Evolutionary conservation across 2,888 invertebrate species (phyloP).

Genomic region (Lycocerus yunnanus): DNA sequence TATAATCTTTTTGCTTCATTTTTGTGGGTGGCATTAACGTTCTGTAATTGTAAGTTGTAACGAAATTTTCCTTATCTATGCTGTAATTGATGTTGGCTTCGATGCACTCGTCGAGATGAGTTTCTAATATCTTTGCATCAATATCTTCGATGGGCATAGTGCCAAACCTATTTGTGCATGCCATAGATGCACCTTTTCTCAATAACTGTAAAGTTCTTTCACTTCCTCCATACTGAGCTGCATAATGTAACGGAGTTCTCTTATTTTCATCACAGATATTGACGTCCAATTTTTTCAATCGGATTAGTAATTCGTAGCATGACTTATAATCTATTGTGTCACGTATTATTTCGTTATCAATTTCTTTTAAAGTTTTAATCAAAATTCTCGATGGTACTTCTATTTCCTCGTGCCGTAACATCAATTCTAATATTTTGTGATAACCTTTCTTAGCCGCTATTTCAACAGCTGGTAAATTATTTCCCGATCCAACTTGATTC

Average conservation of each 20-base stretch:
- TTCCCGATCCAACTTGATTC: slow-evolving; percentile 58
- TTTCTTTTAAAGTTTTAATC: slow-evolving; percentile 40
- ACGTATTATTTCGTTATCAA: slow-evolving; percentile 57
- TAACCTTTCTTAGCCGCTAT: slow-evolving; percentile 67
- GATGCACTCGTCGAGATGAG: slow-evolving; percentile 76
- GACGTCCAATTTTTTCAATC: slow-evolving; percentile 48
- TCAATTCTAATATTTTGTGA: slow-evolving; percentile 59
- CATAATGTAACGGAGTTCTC: slow-evolving; percentile 46
- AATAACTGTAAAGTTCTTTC: slow-evolving; percentile 66
- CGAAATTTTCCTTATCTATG: slow-evolving; percentile 62
- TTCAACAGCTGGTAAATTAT: slow-evolving; percentile 61
- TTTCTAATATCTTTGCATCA: slow-evolving; percentile 68
- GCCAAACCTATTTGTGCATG: slow-evolving; percentile 66
- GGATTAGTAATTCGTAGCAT: slow-evolving; percentile 67
- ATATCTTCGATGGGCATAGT: slow-evolving; percentile 76
- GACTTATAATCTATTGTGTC: slow-evolving; percentile 60
- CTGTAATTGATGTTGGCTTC: slow-evolving; percentile 66
- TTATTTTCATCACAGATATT: slow-evolving; percentile 22
- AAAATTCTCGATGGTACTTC: slow-evolving; percentile 37
- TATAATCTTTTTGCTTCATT: slow-evolving; percentile 22
- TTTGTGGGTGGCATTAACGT: slow-evolving; percentile 65
- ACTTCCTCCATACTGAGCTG: slow-evolving; percentile 41
- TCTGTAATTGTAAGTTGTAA: slow-evolving; percentile 71
- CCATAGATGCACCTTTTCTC: slow-evolving; percentile 74
- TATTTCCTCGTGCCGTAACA: slow-evolving; percentile 55